Evolutionary conservation across 2,113 vertebrate genomes (phyloP), one percentile per base, ranked within the genome.

Genomic region (Lutjanus erythropterus): DNA sequence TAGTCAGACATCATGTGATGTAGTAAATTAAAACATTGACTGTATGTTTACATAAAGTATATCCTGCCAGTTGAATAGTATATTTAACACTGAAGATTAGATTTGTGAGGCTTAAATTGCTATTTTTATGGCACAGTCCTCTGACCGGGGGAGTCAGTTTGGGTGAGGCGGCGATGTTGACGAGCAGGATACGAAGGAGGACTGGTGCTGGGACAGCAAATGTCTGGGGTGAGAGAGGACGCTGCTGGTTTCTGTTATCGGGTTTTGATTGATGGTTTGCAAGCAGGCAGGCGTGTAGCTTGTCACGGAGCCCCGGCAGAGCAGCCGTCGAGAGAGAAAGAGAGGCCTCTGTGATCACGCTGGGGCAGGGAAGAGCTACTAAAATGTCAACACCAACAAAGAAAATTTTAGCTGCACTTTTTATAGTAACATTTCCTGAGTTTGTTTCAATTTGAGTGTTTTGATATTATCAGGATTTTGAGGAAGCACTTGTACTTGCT

Each of bases 261-360:
- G 39, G 35, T 52, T 82, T 70, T 85, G 62, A 86, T 61, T 62
- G 62, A 78, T 4, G 1, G 27, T 71, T 68, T 67, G 27, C 37
- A 8, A 68, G 50, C 39, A 37, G 52, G 67, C 59, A 62, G 61
- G 23, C 35, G 9, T 75, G 65, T 56, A 33, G 71, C 58, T 70
- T 50, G 33, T 68, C 47, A 47, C 35, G 0, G 0, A 59, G 76
- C 5, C 33, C 4, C 27, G 6, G 25, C 50, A 44, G 25, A 5
- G 46, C 25, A 64, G 65, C 21, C 33, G 21, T 10, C 37, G 18
- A 35, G 25, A 10, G 11, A 70, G 50, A 58, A 5, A 9, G 35
- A 60, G 15, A 64, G n/a, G 33, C 15, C 39, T 6, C 0, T 60
- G 68, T 44, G 23, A 15, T 77, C 52, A 27, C 0, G 2, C 31